Conservation (phyloP, 2,113 vertebrate genomes). For the Cathartes aura region DNA sequence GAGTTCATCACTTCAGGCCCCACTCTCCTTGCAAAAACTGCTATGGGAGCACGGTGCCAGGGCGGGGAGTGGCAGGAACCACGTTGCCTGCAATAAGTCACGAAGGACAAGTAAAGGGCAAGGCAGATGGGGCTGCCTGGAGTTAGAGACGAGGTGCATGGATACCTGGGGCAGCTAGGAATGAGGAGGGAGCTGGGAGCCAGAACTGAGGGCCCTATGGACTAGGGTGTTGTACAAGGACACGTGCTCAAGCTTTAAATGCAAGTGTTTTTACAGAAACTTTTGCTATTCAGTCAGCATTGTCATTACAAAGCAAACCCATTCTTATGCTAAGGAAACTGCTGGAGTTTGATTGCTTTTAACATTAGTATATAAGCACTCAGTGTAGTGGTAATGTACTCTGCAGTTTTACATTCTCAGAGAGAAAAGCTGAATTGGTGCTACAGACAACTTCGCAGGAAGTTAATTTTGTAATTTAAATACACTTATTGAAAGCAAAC, state of each 20-base stretch:
- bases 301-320: neutral
- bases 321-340: neutral
- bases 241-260: neutral
- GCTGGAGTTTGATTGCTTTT: neutral
- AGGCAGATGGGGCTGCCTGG: neutral
- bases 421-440: neutral
- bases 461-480: neutral
- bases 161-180: neutral
- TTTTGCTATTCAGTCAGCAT: neutral
- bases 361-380: neutral
- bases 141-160: neutral
- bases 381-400: neutral
- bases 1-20: neutral
- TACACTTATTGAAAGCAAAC: neutral
- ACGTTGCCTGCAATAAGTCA: neutral
- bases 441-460: neutral
- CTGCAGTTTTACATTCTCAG: neutral
- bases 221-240: neutral
- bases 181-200: neutral
- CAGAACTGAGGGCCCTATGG: neutral
- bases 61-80: rapidly evolving
- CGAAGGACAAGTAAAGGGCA: neutral
- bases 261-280: neutral
- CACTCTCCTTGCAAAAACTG: neutral
- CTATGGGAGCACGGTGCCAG: neutral